These are phyloP conservation scores for Pantherophis guttatus DNA, from an alignment of 2,113 vertebrate genomes.

Conservation along the genomic window DNA sequence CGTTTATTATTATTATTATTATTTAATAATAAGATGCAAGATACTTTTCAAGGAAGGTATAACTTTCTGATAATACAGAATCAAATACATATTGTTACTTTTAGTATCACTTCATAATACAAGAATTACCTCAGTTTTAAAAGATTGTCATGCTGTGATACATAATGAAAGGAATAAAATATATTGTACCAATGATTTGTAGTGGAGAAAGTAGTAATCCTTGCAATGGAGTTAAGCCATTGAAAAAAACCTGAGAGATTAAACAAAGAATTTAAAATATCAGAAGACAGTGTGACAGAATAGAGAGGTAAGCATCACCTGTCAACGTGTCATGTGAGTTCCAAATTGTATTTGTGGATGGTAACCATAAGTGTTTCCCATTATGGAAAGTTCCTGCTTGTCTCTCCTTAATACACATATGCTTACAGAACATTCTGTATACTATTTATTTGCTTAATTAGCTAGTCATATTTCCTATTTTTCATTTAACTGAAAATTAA, in stretches of 20 bases:
- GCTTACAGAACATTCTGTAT: not conserved
- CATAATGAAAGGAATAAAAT: slow-evolving; percentile 39
- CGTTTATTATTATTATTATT: too few species aligned
- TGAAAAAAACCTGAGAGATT: slow-evolving; percentile 20
- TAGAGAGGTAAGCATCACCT: not conserved
- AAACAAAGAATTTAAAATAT: not conserved
- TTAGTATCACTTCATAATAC: slow-evolving; percentile 23
- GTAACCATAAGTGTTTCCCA: not conserved
- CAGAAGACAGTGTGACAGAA: not conserved
- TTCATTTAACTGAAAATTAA: slow-evolving; percentile 40
- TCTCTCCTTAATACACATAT: too few species aligned
- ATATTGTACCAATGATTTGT: slow-evolving; percentile 35
- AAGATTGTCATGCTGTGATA: slow-evolving; percentile 35
- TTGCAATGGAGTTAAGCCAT: slow-evolving; percentile 36
- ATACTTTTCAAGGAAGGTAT: not conserved
- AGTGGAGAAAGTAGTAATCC: slow-evolving; percentile 60
- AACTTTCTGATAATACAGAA: slow-evolving; percentile 36
- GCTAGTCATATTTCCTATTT: slow-evolving; percentile 10
- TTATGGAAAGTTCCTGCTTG: not conserved
- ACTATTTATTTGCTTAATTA: not conserved
- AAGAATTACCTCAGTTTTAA: slow-evolving; percentile 30
- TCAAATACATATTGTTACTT: slow-evolving; percentile 5
- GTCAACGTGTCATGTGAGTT: not conserved
- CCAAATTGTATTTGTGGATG: not conserved
- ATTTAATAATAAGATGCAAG: not conserved